Evolutionary conservation across 1,140 invertebrate species (phyloP), one percentile per base, ranked within the genome.

Genomic region (Coelopa frigida): DNA sequence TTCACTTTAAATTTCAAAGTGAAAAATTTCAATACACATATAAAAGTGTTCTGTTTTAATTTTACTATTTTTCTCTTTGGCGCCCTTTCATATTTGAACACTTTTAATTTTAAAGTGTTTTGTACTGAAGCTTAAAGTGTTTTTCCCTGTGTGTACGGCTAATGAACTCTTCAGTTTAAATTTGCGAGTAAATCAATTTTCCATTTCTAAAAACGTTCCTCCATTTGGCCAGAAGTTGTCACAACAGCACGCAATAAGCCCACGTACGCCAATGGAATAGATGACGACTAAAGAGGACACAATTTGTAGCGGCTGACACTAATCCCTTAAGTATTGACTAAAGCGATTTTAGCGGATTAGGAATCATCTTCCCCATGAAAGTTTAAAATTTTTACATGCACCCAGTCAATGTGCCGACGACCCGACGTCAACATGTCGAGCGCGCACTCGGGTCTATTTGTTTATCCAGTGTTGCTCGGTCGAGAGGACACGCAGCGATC

Each of bases 291-390:
- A 37, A 37, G 10, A 42, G 20, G 22, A 43, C 31, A 43, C 31
- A 32, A 43, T 43, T 43, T 43, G 41, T 43, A 20, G 18, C 31
- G 26, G 14, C 31, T 66, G 62, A 66, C 62, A 58, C 47, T 63
- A 66, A 66, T 62, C 62, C 62, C 54, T 66, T 66, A 66, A 66
- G 65, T 63, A 66, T 66, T 63, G 60, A 58, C 65, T 62, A 66
- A 66, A 66, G 62, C 62, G 59, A 55, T 61, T 48, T 58, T 57
- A 66, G 52, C 62, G 63, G 62, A 59, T 66, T 66, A 66, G 59
- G 59, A 59, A 59, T 59, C 51, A 55, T 50, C 45, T 53, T 47
- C 52, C 46, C 53, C 55, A 43, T 41, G 52, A 57, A 56, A 63
- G 53, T 64, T 64, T 57, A 55, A 55, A 63, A 56, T 64, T 53